Conservation (phyloP, 2,113 vertebrate genomes). For the Myotis lucifugus region DNA sequence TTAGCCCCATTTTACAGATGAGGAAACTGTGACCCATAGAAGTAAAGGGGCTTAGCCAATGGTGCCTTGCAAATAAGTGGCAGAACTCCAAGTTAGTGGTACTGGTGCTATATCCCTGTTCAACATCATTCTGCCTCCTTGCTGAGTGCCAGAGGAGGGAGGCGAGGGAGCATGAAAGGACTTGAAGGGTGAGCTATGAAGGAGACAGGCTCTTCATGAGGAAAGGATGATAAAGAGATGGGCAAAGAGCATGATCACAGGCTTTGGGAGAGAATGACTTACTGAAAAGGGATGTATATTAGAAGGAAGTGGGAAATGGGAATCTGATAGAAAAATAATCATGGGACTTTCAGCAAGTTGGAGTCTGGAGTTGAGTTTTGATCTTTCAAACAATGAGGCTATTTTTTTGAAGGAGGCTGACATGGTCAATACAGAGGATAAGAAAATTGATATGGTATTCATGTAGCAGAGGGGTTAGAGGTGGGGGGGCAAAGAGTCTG, state of each 20-base stretch:
- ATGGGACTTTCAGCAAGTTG: not conserved
- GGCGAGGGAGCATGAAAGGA: not conserved
- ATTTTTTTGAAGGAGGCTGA: not conserved
- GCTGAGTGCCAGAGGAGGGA: not conserved
- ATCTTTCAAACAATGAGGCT: not conserved
- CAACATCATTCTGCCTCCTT: not conserved
- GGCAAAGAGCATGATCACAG: not conserved
- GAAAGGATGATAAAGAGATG: not conserved
- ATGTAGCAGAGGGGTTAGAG: accelerated
- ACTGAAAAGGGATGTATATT: not conserved
- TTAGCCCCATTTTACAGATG: not conserved
- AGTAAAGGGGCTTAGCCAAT: not conserved
- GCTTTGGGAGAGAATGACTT: not conserved
- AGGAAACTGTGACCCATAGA: not conserved
- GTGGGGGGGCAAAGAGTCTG: not conserved
- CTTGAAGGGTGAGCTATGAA: not conserved
- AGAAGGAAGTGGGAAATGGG: not conserved
- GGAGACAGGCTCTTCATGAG: not conserved
- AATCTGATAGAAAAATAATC: not conserved
- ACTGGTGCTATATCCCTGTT: not conserved
- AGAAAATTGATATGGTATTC: not conserved
- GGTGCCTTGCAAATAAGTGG: not conserved
- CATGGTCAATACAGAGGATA: not conserved
- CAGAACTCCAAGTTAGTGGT: not conserved
- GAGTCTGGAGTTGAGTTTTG: not conserved